Evolutionary conservation across 2,797 vertebrate genomes (phyloP), one percentile per base, ranked within the genome.

Genomic region (Anguilla anguilla): DNA sequence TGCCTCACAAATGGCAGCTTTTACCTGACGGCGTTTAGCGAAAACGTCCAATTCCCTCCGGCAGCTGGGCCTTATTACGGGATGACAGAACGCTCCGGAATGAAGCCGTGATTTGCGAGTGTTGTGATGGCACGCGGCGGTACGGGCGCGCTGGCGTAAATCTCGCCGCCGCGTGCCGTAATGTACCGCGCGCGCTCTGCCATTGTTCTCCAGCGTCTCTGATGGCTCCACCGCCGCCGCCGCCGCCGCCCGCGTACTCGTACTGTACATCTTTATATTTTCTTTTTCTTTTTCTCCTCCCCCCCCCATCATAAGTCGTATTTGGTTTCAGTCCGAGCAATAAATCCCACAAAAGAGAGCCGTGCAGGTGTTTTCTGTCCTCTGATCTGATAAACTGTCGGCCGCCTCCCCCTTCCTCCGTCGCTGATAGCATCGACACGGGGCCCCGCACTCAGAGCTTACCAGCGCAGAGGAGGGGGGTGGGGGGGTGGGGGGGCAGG

Each of bases 351-450:
- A 49, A 49, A 81, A 81, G 77, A 81, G 39, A 81, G 17, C 39
- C 17, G 22, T 1, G 43, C 77, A 49, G 77, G 31, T 64, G 84
- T 39, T 35, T 85, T 85, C 59, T 39, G 51, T 35, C 53, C 84
- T 28, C 28, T 28, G 51, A 84, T 61, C 84, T 85, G 84, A 85
- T 85, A 59, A 85, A 61, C 84, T 43, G 55, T n/a, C 10, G 28
- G 11, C 31, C 53, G 15, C 55, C 55, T 61, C 59, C 22, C 25
- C 81, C 51, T 22, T 59, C 59, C 35, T 39, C 55, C 17, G 17
- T 22, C 6, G 6, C 84, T 64, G n/a, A 59, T 59, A 39, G 53
- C 53, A 64, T 59, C 55, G 28, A 85, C 55, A 64, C 6, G 25
- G 35, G 28, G 84, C 55, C 55, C 46, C 57, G 61, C 55, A 61